These are phyloP conservation scores for Emydocephalus ijimae DNA, from an alignment of 2,113 vertebrate genomes.

Conservation along the genomic window DNA sequence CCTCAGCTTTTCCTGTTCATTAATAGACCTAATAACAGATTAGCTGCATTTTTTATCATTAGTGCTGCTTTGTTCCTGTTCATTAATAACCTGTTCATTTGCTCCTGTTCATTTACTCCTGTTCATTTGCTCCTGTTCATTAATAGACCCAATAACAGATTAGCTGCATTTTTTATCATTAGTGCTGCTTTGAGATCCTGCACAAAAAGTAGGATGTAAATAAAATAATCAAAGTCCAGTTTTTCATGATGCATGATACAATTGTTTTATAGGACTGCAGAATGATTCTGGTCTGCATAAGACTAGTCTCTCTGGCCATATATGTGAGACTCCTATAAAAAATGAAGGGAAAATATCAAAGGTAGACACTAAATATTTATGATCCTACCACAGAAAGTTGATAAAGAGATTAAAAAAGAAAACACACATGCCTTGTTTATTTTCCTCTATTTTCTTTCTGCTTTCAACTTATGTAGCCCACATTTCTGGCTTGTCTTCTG, in stretches of 20 bases:
- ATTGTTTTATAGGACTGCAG: not conserved
- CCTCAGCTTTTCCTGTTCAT: no score
- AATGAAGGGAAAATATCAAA: not conserved
- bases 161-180: not conserved
- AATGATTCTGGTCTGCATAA: not conserved
- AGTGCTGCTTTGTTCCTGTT: not conserved
- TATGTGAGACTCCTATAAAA: rapidly evolving
- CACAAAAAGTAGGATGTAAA: not conserved
- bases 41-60: not conserved
- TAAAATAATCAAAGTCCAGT: not conserved
- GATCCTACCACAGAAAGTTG: slow-evolving; percentile 10
- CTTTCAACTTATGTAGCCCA: slow-evolving; percentile 51
- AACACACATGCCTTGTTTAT: slow-evolving; percentile 38
- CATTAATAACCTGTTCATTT: no score
- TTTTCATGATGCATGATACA: not conserved
- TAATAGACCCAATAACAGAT: no score
- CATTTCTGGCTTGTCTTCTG: slow-evolving; percentile 52
- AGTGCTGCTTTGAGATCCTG: not conserved
- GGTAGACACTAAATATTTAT: slow-evolving; percentile 37
- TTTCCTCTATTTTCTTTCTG: slow-evolving; percentile 52
- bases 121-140: no score
- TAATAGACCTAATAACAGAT: no score
- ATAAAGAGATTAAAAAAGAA: slow-evolving; percentile 24
- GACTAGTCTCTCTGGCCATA: not conserved
- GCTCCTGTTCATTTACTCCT: no score